Base-by-base conservation (phyloP, 2,888 invertebrate genomes). In the Pardosa pseudoannulata region DNA sequence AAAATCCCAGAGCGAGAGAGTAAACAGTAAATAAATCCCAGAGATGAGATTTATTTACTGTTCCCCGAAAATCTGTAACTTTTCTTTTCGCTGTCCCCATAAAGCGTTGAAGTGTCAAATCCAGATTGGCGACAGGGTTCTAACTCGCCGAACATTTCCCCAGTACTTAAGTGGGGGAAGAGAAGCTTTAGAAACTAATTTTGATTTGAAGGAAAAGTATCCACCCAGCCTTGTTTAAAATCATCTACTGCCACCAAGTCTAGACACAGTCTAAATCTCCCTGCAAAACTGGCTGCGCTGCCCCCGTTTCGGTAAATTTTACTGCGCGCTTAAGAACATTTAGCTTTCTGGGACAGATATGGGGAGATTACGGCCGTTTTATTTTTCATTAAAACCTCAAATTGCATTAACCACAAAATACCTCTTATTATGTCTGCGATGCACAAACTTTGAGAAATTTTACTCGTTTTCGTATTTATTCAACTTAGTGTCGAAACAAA, bases 171-270 rank as follows among this genome's bases (percentile, higher is more conserved):
- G 23, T 3, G 56, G 9, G n/a, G 36, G 9, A 36, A 56, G 46
- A 23, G 56, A 23, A 23, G 56, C n/a, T 56, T 56, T 56, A 56
- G 56, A 56, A 56, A 56, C 56, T 56, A 56, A 56, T 56, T 56
- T 56, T 56, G 56, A 56, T 56, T 56, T 11, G 23, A 23, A 46
- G 16, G 23, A 16, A 56, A 56, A 56, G 23, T 6, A 56, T 56
- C 23, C 23, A 56, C 56, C n/a, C 23, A 1, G 23, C 5, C 23
- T 56, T 56, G 23, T 56, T 56, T 56, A 56, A 56, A 56, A 23
- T 23, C 56, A 56, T 56, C 56, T 23, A 56, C 5, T 56, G 56
- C 56, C 56, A 23, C 23, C 5, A 56, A 56, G 56, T 56, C 56
- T 56, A 56, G 56, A 56, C 56, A 23, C 5, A 1, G 56, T 56